These are phyloP conservation scores for Tetranychus cinnabarinus DNA, from an alignment of 1,140 invertebrate species.

Conservation along the genomic window DNA sequence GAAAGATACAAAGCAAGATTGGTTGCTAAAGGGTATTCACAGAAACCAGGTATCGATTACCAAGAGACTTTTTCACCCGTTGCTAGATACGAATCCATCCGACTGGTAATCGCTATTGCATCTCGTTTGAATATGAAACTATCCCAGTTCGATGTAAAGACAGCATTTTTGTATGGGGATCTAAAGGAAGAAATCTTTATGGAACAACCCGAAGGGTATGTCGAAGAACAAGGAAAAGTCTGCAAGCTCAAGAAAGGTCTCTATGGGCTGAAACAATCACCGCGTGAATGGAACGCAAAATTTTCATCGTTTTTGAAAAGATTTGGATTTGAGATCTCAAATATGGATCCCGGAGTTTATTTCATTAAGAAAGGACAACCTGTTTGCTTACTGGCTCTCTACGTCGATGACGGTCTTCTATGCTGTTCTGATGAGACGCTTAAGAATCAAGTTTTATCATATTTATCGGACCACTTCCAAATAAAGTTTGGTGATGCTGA, in stretches of 20 bases:
- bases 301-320: no score
- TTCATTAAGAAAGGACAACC: no score
- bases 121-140: conserved; percentile 15
- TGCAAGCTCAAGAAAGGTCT: background rate
- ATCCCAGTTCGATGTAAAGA: conserved; percentile 17
- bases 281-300: background rate
- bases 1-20: conserved; percentile 7
- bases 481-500: background rate
- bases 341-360: no score
- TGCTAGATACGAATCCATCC: conserved; percentile 16
- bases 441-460: no score
- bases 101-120: conserved; percentile 15
- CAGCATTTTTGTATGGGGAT: conserved; percentile 19
- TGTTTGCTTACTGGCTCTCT: background rate
- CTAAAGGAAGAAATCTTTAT: conserved; percentile 22
- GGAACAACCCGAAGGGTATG: conserved; percentile 16
- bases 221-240: background rate
- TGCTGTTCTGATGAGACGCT: background rate
- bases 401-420: background rate
- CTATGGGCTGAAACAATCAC: conserved; percentile 1
- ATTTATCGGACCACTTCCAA: background rate
- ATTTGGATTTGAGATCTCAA: no score
- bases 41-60: conserved; percentile 6
- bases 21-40: conserved; percentile 5
- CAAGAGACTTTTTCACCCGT: conserved; percentile 13